phyloP scores from a whole-genome alignment of 2,797 vertebrate genomes.

The Gallinago stenura region DNA sequence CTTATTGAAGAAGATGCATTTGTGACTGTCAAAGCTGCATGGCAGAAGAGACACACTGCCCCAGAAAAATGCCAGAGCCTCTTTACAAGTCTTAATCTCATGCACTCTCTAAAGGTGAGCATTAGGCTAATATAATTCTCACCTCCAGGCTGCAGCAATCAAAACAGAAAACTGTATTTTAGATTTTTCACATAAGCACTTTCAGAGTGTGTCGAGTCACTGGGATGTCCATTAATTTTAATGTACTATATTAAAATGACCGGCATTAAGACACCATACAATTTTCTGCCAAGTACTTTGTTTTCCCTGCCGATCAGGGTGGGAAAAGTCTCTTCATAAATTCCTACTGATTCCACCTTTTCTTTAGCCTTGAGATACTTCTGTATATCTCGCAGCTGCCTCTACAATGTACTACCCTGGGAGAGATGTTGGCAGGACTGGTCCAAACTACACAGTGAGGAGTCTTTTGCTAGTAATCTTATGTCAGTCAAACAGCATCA shows the following conservation, averaged over 20 bases:
- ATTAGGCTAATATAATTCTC: accelerated
- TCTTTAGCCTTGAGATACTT: not conserved
- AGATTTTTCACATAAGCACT: not conserved
- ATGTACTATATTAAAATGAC: not conserved
- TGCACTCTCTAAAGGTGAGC: not conserved
- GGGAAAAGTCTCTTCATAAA: not conserved
- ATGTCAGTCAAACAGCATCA: not conserved
- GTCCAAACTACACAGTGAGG: not conserved
- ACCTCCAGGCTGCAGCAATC: not conserved
- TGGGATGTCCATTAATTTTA: not conserved
- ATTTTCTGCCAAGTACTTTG: conserved; percentile 14
- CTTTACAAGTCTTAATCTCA: not conserved
- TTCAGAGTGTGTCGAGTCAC: not conserved
- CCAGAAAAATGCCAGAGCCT: not conserved
- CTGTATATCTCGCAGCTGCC: not conserved
- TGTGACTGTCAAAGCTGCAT: not conserved
- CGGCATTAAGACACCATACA: not conserved
- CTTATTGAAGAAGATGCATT: not conserved
- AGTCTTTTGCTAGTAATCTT: conserved; percentile 53
- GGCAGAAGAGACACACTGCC: not conserved
- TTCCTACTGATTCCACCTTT: not conserved
- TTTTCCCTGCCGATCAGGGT: not conserved
- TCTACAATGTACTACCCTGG: not conserved
- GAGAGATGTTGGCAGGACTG: not conserved
- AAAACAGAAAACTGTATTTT: not conserved